Conservation (phyloP, 2,888 invertebrate species). For the Empis stercorea region DNA sequence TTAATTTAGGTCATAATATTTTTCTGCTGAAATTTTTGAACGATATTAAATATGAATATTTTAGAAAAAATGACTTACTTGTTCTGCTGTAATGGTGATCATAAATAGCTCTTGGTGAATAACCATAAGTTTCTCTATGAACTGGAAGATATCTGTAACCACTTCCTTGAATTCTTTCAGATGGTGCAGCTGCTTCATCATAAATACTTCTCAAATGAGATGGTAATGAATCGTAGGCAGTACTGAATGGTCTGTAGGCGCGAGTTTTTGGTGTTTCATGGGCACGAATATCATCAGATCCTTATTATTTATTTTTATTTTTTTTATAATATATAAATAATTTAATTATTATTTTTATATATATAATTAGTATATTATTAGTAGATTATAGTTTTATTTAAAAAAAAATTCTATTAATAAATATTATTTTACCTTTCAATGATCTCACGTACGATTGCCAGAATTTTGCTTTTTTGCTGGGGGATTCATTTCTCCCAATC, state of each 20-base stretch:
- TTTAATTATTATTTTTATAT: slow-evolving; percentile 5
- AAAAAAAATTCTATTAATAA: slow-evolving; percentile 1
- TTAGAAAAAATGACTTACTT: slow-evolving; percentile 53
- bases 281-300: slow-evolving; percentile 84
- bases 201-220: slow-evolving; percentile 74
- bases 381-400: no score
- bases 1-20: neutral
- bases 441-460: slow-evolving; percentile 90
- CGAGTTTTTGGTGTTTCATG: slow-evolving; percentile 66
- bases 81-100: slow-evolving; percentile 78
- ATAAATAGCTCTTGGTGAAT: slow-evolving; percentile 77
- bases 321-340: neutral
- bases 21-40: neutral
- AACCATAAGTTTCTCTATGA: slow-evolving; percentile 80
- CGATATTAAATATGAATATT: neutral
- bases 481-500: slow-evolving; percentile 85
- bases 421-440: slow-evolving; percentile 57
- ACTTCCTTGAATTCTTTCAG: slow-evolving; percentile 73
- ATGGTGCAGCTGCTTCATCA: slow-evolving; percentile 68
- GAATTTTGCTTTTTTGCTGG: slow-evolving; percentile 85
- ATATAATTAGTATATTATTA: neutral
- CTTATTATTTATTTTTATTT: no score
- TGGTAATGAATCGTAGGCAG: slow-evolving; percentile 59
- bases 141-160: slow-evolving; percentile 86
- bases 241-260: slow-evolving; percentile 47